A percentile compares a stretch with the other conserved stretches of the same genome.
Conservation (phyloP, 1,140 invertebrate species). For the Homalodisca vitripennis region DNA sequence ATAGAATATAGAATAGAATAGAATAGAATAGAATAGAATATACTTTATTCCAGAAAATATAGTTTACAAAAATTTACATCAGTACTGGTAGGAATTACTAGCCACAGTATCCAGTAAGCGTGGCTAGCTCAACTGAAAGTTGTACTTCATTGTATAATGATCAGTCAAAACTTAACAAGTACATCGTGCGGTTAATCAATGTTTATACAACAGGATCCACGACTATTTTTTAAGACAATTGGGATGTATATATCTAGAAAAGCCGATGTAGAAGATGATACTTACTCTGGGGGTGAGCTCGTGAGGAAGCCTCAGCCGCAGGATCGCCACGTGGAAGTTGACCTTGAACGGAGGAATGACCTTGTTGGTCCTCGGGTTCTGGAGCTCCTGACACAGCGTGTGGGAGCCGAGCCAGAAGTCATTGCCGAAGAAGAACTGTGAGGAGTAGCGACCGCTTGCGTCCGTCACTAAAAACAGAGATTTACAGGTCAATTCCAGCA, state of each 20-base stretch:
- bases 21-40: too few relatives aligned
- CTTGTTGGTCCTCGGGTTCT: constrained; percentile 48
- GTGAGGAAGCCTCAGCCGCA: constrained; percentile 60
- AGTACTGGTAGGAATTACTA: too few relatives aligned
- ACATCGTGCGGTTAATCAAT: constrained; percentile 22
- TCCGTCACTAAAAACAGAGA: constrained; percentile 65
- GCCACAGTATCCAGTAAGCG: too few relatives aligned
- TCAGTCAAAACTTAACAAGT: too few relatives aligned
- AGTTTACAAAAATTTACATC: too few relatives aligned
- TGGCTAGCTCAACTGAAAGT: too few relatives aligned
- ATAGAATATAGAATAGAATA: not conserved
- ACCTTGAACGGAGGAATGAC: constrained; percentile 59
- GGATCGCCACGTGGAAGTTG: constrained; percentile 63
- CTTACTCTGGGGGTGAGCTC: constrained; percentile 62
- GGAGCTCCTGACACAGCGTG: constrained; percentile 53
- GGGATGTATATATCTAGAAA: too few relatives aligned
- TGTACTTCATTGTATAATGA: too few relatives aligned
- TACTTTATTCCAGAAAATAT: too few relatives aligned
- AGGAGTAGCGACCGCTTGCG: constrained; percentile 76
- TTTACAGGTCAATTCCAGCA: not conserved
- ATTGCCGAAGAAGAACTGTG: constrained; percentile 77
- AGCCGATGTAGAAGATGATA: too few relatives aligned
- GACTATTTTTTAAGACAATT: too few relatives aligned
- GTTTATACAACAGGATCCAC: too few relatives aligned
- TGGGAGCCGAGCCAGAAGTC: constrained; percentile 79